phyloP scores from a whole-genome alignment of 2,113 vertebrate genomes.

The Hippocampus zosterae region DNA sequence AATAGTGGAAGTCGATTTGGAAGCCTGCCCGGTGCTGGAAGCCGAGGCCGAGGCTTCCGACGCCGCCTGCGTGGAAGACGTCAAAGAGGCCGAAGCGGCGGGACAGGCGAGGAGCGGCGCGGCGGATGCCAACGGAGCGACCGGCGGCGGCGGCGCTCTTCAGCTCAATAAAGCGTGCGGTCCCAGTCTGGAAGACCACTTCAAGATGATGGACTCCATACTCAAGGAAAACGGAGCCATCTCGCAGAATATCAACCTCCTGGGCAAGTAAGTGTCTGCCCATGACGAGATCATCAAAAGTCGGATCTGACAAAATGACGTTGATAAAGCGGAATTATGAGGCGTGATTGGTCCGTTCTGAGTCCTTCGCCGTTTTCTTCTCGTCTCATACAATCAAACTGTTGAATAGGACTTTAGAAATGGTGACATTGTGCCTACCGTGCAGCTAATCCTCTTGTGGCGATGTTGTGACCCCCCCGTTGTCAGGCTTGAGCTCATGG shows the following conservation, averaged over 20 bases:
- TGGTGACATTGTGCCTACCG: not conserved
- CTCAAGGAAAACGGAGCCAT: slow-evolving; percentile 85
- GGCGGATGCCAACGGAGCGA: slow-evolving; percentile 30
- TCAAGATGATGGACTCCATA: slow-evolving; percentile 97
- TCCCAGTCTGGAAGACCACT: slow-evolving; percentile 83
- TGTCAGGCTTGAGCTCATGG: slow-evolving; percentile 89
- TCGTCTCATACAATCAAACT: no score
- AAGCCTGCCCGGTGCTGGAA: slow-evolving; percentile 68
- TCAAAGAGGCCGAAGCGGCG: not conserved
- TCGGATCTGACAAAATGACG: no score
- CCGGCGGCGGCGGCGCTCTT: slow-evolving; percentile 70
- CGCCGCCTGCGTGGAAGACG: slow-evolving; percentile 28
- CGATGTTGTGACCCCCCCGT: slow-evolving; percentile 28
- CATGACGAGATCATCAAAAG: not conserved
- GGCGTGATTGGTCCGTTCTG: no score
- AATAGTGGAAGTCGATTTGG: slow-evolving; percentile 82
- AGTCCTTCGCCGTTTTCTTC: no score
- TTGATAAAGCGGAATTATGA: no score
- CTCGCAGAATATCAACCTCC: slow-evolving; percentile 90
- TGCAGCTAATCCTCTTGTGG: not conserved
- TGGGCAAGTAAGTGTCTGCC: slow-evolving; percentile 84
- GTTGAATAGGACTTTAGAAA: not conserved
- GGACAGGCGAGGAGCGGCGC: slow-evolving; percentile 22
- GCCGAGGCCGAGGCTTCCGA: slow-evolving; percentile 67
- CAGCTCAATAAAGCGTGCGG: slow-evolving; percentile 79